A percentile compares a stretch with the other conserved stretches of the same genome.
These are phyloP conservation scores for Coendou prehensilis DNA, from an alignment of 2,797 vertebrate species.

Conservation along the genomic window DNA sequence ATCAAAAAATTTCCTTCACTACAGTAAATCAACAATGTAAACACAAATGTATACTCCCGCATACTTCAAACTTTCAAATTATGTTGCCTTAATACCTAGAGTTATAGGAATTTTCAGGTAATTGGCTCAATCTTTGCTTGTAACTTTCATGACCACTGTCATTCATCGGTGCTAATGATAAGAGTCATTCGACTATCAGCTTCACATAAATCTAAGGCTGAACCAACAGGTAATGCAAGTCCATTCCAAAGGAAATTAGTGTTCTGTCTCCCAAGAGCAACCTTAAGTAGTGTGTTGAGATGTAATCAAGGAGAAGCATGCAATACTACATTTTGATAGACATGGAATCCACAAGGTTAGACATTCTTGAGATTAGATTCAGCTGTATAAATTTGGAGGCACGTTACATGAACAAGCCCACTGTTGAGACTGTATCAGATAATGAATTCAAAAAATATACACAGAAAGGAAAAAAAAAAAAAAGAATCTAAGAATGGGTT, in stretches of 20 bases:
- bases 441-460: conserved; percentile 34
- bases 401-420: neutral
- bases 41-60: neutral
- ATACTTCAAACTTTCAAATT: conserved; percentile 50
- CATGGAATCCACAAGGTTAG: neutral
- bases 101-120: conserved; percentile 42
- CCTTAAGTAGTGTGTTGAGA: conserved; percentile 22
- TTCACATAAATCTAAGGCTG: neutral
- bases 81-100: conserved; percentile 10
- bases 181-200: conserved; percentile 22
- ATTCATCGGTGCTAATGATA: neutral
- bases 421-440: neutral
- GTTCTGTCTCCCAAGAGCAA: neutral
- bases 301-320: conserved; percentile 11
- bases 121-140: neutral
- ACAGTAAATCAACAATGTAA: conserved; percentile 9
- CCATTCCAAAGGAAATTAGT: neutral
- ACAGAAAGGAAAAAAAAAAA: neutral
- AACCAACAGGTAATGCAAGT: neutral
- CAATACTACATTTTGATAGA: conserved; percentile 7
- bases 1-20: neutral
- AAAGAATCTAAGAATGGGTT: neutral
- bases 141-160: conserved; percentile 44
- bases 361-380: neutral
- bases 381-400: neutral